Conservation (phyloP, 2,888 invertebrate species). For the Papilio protenor region DNA sequence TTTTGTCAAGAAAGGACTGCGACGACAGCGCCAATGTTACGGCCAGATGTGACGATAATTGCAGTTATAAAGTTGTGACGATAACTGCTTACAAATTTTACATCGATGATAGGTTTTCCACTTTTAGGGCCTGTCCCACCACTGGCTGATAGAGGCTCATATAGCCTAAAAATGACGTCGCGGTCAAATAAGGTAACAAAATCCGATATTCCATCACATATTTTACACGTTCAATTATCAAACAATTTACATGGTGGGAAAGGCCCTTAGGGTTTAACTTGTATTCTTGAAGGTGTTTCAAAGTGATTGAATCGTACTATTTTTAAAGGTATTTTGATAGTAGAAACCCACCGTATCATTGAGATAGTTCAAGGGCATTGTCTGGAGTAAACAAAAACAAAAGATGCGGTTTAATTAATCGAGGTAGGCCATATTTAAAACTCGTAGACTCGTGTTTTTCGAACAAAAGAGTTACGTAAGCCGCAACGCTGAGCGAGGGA, state of each 20-base stretch:
- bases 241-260: too few species aligned
- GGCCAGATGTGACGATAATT: neutral
- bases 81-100: neutral
- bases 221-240: too few species aligned
- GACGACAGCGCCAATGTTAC: neutral
- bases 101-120: too few species aligned
- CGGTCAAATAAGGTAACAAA: too few species aligned
- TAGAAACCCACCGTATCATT: neutral
- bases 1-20: neutral
- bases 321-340: neutral
- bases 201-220: too few species aligned
- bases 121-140: too few species aligned
- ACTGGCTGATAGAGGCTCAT: too few species aligned
- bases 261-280: neutral
- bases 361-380: slow-evolving; percentile 18
- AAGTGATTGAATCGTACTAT: neutral
- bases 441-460: slow-evolving; percentile 31
- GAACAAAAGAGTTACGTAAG: slow-evolving; percentile 42
- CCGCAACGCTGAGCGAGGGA: slow-evolving; percentile 19
- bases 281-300: neutral
- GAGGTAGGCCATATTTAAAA: slow-evolving; percentile 29
- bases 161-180: too few species aligned
- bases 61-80: neutral
- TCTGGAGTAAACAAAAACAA: slow-evolving; percentile 28
- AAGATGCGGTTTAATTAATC: slow-evolving; percentile 28